Base-by-base conservation (phyloP, 2,797 vertebrate genomes). In the Helostoma temminkii region DNA sequence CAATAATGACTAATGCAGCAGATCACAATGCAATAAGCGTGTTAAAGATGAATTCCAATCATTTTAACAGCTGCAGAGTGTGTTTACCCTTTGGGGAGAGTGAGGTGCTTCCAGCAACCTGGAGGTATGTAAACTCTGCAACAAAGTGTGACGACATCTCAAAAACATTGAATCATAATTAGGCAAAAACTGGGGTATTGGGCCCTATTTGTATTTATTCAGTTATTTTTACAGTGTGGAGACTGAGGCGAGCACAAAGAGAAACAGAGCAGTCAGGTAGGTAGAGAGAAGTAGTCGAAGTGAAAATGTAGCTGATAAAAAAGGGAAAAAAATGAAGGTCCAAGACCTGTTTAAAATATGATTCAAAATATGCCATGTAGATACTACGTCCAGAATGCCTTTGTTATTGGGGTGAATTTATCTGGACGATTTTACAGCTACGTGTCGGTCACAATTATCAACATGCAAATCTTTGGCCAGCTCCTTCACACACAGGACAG, bases 151-250 rank as follows among this genome's bases (percentile, higher is more conserved):
- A 74, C 64, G 34, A 28, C 21, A 76, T 42, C 46, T 53, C 55
- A 18, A 66, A 81, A 79, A 74, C 66, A 65, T 66, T 70, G 53
- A 78, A 65, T 73, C 41, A 61, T 77, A 47, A 39, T 79, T 63
- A 60, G 64, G 28, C 22, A 66, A 52, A 64, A 66, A 47, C 28
- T 55, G 15, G 1, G 9, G 11, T 45, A 48, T 24, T 30, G 0
- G n/a, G 43, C 1, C 7, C 28, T 30, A 8, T 53, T 73, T 53
- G 70, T 71, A 52, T 64, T 28, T 59, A 60, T 37, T 58, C 0
- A 30, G 69, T 49, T 42, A 41, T 62, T 75, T 78, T 41, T 36
- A 62, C 30, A 71, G 26, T 2, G 1, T 1, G 28, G 16, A 54
- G 52, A 36, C 37, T 42, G 63, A 65, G 62, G 75, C 21, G 32